phyloP scores from a whole-genome alignment of 1,140 invertebrate genomes.

The Caenorhabditis latens region DNA sequence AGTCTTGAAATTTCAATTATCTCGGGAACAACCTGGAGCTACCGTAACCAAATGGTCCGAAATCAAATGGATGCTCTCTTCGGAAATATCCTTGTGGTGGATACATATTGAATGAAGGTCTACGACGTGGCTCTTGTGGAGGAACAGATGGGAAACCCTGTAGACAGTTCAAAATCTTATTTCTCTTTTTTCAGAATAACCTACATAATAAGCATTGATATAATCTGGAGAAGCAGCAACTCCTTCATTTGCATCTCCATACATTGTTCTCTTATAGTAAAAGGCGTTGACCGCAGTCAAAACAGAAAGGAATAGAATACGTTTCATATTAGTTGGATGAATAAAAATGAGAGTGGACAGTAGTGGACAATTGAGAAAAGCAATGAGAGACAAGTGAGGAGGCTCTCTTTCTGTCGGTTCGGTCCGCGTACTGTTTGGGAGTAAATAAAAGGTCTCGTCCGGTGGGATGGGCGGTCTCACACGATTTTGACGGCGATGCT shows the following conservation, averaged over 20 bases:
- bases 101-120: slow-evolving; percentile 29
- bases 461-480: slow-evolving; percentile 3
- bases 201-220: slow-evolving; percentile 36
- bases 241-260: slow-evolving; percentile 49
- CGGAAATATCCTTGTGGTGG: slow-evolving; percentile 47
- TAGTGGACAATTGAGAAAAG: neutral
- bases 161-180: neutral
- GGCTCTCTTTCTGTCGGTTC: neutral
- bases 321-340: neutral
- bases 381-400: slow-evolving; percentile 1
- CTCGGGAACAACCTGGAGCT: neutral
- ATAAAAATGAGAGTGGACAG: neutral
- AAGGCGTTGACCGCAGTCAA: slow-evolving; percentile 14
- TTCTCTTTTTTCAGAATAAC: neutral
- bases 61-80: slow-evolving; percentile 33
- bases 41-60: slow-evolving; percentile 10
- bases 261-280: slow-evolving; percentile 17
- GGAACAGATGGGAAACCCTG: slow-evolving; percentile 23
- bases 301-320: neutral
- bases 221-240: neutral
- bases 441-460: slow-evolving; percentile 10
- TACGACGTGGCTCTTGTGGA: neutral
- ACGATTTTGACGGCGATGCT: slow-evolving; percentile 1
- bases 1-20: neutral
- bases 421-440: slow-evolving; percentile 1